Conservation (phyloP, 2,113 vertebrate species). For the Gavia stellata region DNA sequence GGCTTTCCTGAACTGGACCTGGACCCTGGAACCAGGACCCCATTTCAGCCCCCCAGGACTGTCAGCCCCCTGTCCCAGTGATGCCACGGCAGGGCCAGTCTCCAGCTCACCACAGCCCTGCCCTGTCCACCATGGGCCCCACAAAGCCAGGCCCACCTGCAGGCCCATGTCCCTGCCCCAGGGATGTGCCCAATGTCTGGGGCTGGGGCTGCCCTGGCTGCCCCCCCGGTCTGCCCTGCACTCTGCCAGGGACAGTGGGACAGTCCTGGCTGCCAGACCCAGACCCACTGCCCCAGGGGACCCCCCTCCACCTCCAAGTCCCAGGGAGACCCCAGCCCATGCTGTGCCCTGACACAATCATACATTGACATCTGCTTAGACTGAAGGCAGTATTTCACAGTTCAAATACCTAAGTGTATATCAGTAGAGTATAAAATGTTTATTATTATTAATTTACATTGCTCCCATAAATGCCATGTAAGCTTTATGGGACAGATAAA, state of each 20-base stretch:
- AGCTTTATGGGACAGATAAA: slow-evolving; percentile 46
- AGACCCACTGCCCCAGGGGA: rapidly evolving
- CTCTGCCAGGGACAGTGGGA: neutral
- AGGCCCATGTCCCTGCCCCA: neutral
- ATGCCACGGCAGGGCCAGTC: neutral
- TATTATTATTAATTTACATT: slow-evolving; percentile 47
- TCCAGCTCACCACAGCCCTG: neutral
- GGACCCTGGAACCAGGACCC: neutral
- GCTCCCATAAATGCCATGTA: slow-evolving; percentile 21
- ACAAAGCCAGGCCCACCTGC: rapidly evolving
- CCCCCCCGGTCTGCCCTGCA: rapidly evolving
- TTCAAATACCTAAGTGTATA: neutral
- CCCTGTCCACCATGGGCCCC: too few species aligned
- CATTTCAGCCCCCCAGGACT: neutral
- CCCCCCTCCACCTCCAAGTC: neutral
- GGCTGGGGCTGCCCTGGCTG: neutral
- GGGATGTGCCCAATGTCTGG: rapidly evolving
- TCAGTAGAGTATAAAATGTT: slow-evolving; percentile 5
- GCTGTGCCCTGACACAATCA: neutral
- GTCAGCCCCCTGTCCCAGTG: neutral
- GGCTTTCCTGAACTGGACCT: neutral
- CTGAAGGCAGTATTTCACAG: neutral
- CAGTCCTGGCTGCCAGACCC: neutral
- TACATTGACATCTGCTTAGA: neutral
- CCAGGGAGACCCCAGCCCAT: rapidly evolving